Conservation (phyloP, 2,888 invertebrate species). For the Limulus polyphemus region DNA sequence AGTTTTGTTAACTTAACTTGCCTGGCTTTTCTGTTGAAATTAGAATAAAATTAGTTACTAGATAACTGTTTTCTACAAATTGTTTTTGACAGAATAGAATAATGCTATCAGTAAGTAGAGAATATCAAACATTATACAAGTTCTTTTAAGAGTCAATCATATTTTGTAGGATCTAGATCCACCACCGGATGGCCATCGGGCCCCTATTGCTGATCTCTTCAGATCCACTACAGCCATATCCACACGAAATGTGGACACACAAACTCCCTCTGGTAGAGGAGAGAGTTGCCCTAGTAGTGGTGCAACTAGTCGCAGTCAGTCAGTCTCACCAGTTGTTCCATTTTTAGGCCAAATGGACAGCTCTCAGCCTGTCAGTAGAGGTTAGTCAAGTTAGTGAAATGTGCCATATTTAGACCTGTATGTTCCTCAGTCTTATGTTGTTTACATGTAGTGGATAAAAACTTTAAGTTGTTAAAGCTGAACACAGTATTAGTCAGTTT, state of each 20-base stretch:
- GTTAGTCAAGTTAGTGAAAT: too few species aligned
- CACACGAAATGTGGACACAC: constrained; percentile 56
- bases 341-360: constrained; percentile 46
- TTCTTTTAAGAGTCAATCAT: background rate
- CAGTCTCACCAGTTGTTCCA: constrained; percentile 52
- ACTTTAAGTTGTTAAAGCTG: too few species aligned
- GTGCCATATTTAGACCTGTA: too few species aligned
- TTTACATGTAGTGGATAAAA: too few species aligned
- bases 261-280: constrained; percentile 53
- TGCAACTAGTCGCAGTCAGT: constrained; percentile 37
- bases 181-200: constrained; percentile 72
- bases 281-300: constrained; percentile 28
- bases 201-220: constrained; percentile 64
- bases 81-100: too few species aligned
- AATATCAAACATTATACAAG: background rate
- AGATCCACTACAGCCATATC: constrained; percentile 32
- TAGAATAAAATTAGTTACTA: too few species aligned
- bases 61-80: too few species aligned
- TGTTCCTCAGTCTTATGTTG: background rate
- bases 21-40: too few species aligned
- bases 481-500: too few species aligned
- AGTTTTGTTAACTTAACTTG: too few species aligned
- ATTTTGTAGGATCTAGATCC: constrained; percentile 43
- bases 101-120: too few species aligned
- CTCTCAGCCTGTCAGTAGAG: constrained; percentile 44